phyloP scores from a whole-genome alignment of 2,113 vertebrate species.

The Mastomys coucha region DNA sequence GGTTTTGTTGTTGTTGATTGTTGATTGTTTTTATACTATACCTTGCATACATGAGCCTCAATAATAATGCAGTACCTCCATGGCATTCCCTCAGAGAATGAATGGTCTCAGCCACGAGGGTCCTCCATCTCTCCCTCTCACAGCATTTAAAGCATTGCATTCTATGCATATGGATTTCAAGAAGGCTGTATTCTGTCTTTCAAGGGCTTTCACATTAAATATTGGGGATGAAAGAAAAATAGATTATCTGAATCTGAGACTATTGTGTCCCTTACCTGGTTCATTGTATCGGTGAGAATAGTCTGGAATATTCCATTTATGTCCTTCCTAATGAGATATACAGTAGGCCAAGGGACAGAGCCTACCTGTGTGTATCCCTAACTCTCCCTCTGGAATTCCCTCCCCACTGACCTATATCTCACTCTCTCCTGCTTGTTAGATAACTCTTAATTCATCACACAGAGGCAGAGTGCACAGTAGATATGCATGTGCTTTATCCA shows the following conservation, averaged over 20 bases:
- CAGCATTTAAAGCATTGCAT: neutral
- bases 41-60: neutral
- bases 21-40: neutral
- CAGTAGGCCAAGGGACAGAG: rapidly evolving
- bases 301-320: neutral
- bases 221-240: neutral
- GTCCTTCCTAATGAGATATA: neutral
- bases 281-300: no score
- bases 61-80: no score
- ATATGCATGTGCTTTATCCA: neutral
- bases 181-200: neutral
- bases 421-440: neutral
- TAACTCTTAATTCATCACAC: neutral
- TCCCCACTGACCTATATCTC: neutral
- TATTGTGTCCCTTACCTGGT: rapidly evolving
- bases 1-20: no score
- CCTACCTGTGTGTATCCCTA: no score
- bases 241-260: neutral
- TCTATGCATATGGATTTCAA: neutral
- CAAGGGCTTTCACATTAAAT: neutral
- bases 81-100: neutral
- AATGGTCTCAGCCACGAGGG: neutral
- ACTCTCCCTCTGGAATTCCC: no score
- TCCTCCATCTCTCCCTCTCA: no score
- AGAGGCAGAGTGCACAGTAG: neutral